These are phyloP conservation scores for Pseudomyrmex dendroicus DNA, from an alignment of 1,140 invertebrate genomes.

Conservation along the genomic window DNA sequence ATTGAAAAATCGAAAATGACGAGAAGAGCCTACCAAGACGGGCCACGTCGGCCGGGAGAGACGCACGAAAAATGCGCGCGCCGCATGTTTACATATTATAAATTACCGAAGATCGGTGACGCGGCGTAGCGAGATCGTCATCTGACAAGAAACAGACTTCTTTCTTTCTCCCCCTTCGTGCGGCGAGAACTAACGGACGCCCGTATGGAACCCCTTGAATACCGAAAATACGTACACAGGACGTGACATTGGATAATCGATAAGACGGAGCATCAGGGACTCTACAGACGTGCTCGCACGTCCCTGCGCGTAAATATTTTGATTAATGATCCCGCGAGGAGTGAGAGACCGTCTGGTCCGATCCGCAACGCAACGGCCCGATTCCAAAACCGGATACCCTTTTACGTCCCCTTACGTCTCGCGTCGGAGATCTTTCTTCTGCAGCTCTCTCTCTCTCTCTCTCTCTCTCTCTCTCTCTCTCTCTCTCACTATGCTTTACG, in stretches of 20 bases:
- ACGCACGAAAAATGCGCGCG: slow-evolving; percentile 38
- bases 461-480: neutral
- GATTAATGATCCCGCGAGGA: slow-evolving; percentile 77
- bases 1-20: slow-evolving; percentile 44
- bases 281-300: slow-evolving; percentile 39
- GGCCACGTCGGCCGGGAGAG: neutral
- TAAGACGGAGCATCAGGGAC: slow-evolving; percentile 50
- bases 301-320: slow-evolving; percentile 78
- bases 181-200: slow-evolving; percentile 21
- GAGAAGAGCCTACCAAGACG: neutral
- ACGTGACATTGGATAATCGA: slow-evolving; percentile 59
- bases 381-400: slow-evolving; percentile 81
- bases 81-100: slow-evolving; percentile 38
- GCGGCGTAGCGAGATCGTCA: slow-evolving; percentile 31
- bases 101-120: slow-evolving; percentile 45
- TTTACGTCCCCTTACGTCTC: slow-evolving; percentile 25
- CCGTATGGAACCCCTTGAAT: slow-evolving; percentile 49
- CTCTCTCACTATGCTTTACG: neutral
- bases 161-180: slow-evolving; percentile 6
- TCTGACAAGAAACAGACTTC: slow-evolving; percentile 24
- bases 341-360: slow-evolving; percentile 30
- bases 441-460: slow-evolving; percentile 5
- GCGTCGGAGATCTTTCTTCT: slow-evolving; percentile 39
- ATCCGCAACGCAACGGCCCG: slow-evolving; percentile 74
- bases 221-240: slow-evolving; percentile 40